phyloP scores from a whole-genome alignment of 2,113 vertebrate genomes.

The Silurus asotus region DNA sequence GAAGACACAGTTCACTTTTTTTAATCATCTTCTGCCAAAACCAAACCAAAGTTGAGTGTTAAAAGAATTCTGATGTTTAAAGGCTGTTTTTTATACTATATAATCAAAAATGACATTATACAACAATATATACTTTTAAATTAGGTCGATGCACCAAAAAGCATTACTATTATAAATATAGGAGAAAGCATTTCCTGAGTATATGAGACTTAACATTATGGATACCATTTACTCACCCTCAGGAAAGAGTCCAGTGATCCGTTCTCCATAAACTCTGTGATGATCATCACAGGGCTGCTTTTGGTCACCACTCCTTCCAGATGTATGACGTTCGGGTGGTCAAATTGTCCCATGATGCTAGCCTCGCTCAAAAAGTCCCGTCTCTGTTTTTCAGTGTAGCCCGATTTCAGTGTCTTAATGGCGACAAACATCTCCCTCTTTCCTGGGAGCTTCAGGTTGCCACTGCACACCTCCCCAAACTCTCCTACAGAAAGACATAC shows the following conservation, averaged over 20 bases:
- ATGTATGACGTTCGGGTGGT: constrained; percentile 96
- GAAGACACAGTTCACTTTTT: background rate
- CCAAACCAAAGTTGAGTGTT: background rate
- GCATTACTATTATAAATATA: too few relatives aligned
- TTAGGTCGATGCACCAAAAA: background rate
- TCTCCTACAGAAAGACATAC: constrained; percentile 76
- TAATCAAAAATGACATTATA: too few relatives aligned
- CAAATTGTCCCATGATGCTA: constrained; percentile 98
- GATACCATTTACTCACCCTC: constrained; percentile 73
- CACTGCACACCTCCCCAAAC: constrained; percentile 97
- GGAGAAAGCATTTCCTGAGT: background rate
- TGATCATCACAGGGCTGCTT: constrained; percentile 95
- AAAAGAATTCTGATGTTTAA: background rate
- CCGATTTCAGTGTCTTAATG: constrained; percentile 95
- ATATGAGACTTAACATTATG: background rate
- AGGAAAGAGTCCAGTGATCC: constrained; percentile 96
- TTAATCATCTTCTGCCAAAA: background rate
- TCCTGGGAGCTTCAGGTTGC: constrained; percentile 93
- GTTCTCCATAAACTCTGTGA: constrained; percentile 99
- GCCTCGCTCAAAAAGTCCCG: constrained; percentile 95
- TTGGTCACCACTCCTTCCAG: constrained; percentile 97
- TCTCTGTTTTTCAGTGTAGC: constrained; percentile 95
- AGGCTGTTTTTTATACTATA: background rate
- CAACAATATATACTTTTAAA: too few relatives aligned
- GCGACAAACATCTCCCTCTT: constrained; percentile 98